Evolutionary conservation across 1,140 invertebrate genomes (phyloP).

Genomic region (Rhyzopertha dominica): DNA sequence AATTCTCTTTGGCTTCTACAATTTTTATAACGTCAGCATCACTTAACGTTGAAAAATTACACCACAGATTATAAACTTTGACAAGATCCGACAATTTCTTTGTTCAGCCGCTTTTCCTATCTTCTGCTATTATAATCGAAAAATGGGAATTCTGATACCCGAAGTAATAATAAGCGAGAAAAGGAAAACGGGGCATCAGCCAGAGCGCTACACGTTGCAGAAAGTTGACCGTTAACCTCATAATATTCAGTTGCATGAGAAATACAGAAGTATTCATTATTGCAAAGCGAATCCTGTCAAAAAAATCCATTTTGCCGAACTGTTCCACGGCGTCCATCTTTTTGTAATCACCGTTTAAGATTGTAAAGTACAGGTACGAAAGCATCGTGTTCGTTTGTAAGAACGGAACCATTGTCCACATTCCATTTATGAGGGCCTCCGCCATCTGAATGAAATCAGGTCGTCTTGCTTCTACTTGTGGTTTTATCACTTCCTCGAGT

Average conservation of each 20-base stretch:
- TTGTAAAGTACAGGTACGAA: slow-evolving; percentile 19
- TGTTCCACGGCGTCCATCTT: not conserved
- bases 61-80: no score
- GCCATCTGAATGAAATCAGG: slow-evolving; percentile 29
- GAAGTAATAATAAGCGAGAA: slow-evolving; percentile 36
- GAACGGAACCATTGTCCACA: slow-evolving; percentile 35
- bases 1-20: no score
- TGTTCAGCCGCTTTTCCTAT: no score
- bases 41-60: no score
- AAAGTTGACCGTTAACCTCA: slow-evolving; percentile 25
- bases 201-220: slow-evolving; percentile 24
- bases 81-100: no score
- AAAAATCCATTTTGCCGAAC: slow-evolving; percentile 4
- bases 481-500: slow-evolving; percentile 22
- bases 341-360: slow-evolving; percentile 14
- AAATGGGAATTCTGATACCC: slow-evolving; percentile 26
- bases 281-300: slow-evolving; percentile 1
- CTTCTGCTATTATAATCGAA: no score
- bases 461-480: slow-evolving; percentile 21
- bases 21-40: no score
- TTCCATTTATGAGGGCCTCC: slow-evolving; percentile 30
- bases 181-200: slow-evolving; percentile 34
- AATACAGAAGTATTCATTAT: slow-evolving; percentile 12
- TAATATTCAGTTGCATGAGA: slow-evolving; percentile 16
- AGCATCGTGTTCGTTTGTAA: slow-evolving; percentile 26